Evolutionary conservation across 2,888 invertebrate species (phyloP).

Genomic region (Hirudinaria manillensis): DNA sequence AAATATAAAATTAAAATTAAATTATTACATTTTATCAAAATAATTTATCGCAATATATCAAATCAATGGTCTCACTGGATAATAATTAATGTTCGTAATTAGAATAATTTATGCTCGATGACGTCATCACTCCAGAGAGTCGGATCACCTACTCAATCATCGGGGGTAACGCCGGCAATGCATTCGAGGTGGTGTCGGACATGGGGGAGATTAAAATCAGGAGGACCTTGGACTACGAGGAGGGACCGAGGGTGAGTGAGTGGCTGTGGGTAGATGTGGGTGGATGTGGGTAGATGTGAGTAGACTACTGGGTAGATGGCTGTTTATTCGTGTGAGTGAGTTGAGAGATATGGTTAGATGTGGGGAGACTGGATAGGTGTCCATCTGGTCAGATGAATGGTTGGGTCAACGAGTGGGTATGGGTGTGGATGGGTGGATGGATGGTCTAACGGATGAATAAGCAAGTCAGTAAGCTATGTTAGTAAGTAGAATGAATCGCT

Average conservation of each 20-base stretch:
- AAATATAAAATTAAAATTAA: too few relatives aligned
- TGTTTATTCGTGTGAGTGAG: too few relatives aligned
- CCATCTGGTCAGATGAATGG: too few relatives aligned
- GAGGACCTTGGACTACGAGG: slow-evolving; percentile 40
- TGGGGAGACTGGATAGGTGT: too few relatives aligned
- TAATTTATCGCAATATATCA: too few relatives aligned
- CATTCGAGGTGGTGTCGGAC: slow-evolving; percentile 90
- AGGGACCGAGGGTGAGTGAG: slow-evolving; percentile 37
- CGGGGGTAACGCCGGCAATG: slow-evolving; percentile 95
- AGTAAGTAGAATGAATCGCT: background rate
- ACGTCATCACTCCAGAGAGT: slow-evolving; percentile 36
- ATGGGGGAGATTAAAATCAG: slow-evolving; percentile 74
- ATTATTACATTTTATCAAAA: too few relatives aligned
- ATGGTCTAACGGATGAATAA: background rate
- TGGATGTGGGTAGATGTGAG: background rate
- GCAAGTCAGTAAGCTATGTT: too few relatives aligned
- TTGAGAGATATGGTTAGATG: too few relatives aligned
- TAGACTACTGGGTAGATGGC: background rate
- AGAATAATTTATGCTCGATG: too few relatives aligned
- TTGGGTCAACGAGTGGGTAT: slow-evolving; percentile 5
- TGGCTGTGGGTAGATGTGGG: background rate
- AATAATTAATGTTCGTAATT: too few relatives aligned
- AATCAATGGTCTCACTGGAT: too few relatives aligned
- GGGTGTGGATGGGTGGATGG: background rate
- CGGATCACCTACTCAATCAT: slow-evolving; percentile 91